A percentile compares a stretch with the other conserved stretches of the same genome.
These are phyloP conservation scores for Phoebastria nigripes DNA, from an alignment of 2,797 vertebrate genomes.

Conservation along the genomic window DNA sequence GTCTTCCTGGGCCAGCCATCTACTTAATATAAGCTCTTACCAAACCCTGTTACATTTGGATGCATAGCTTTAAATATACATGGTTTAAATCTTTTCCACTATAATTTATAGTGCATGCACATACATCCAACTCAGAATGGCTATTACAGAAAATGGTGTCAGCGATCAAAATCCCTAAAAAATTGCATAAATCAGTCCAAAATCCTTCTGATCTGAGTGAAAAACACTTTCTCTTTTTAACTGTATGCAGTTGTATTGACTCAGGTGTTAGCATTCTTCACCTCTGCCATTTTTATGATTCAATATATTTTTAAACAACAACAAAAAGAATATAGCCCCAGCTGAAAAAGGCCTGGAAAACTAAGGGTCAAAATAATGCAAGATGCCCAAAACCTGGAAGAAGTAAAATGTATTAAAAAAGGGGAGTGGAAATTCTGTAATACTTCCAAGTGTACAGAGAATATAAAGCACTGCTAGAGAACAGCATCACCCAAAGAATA, in stretches of 20 bases:
- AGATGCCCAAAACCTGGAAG: not conserved
- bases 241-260: not conserved
- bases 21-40: not conserved
- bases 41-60: not conserved
- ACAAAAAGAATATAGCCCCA: not conserved
- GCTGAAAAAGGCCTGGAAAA: not conserved
- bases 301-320: not conserved
- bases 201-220: not conserved
- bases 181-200: not conserved
- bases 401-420: not conserved
- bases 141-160: not conserved
- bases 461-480: not conserved
- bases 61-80: not conserved
- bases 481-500: not conserved
- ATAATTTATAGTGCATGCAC: not conserved
- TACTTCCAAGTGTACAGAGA: not conserved
- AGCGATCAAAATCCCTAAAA: not conserved
- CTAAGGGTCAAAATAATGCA: not conserved
- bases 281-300: not conserved
- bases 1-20: not conserved
- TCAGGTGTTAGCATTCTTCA: not conserved
- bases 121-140: not conserved
- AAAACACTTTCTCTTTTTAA: not conserved
- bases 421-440: not conserved
- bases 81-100: not conserved